These are phyloP conservation scores for Hipparchia sbordonii DNA, from an alignment of 2,888 invertebrate species.

Conservation along the genomic window DNA sequence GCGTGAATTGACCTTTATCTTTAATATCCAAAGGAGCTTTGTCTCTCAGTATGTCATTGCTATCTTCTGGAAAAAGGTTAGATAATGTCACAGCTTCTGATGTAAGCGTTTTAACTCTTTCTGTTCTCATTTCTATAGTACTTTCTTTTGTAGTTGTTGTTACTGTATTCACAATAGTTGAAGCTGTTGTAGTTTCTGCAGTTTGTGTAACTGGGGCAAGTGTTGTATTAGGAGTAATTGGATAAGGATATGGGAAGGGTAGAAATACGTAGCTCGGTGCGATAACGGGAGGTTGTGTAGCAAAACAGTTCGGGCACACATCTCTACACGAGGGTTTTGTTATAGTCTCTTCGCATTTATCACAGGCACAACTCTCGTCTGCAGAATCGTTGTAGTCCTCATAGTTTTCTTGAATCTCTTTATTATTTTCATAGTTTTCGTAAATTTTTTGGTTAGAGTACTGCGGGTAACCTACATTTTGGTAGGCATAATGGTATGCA, in stretches of 20 bases:
- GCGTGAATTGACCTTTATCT: conserved; percentile 47
- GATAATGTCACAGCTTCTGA: conserved; percentile 6
- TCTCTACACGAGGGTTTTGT: conserved; percentile 37
- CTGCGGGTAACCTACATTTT: conserved; percentile 23
- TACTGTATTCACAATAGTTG: conserved; percentile 24
- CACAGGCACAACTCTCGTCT: conserved; percentile 48
- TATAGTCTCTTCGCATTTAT: conserved; percentile 35
- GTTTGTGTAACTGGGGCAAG: conserved; percentile 16
- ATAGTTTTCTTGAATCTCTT: conserved; percentile 28
- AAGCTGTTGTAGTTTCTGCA: conserved; percentile 31
- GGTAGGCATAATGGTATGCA: conserved; percentile 29
- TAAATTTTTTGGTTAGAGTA: conserved; percentile 18
- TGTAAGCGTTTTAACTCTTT: conserved; percentile 19
- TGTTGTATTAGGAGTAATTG: conserved; percentile 20
- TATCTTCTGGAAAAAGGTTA: conserved; percentile 29
- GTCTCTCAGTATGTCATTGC: conserved; percentile 11
- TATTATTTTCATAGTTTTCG: conserved; percentile 25
- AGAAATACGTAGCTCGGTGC: conserved; percentile 32
- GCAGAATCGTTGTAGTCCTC: conserved; percentile 42
- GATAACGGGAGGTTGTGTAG: conserved; percentile 20
- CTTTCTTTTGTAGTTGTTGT: conserved; percentile 27
- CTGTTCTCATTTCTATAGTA: background rate
- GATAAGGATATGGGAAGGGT: conserved; percentile 38
- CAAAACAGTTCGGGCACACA: conserved; percentile 38
- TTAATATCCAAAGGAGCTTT: conserved; percentile 28